phyloP scores from a whole-genome alignment of 2,888 invertebrate species.

The Perdita meconis region DNA sequence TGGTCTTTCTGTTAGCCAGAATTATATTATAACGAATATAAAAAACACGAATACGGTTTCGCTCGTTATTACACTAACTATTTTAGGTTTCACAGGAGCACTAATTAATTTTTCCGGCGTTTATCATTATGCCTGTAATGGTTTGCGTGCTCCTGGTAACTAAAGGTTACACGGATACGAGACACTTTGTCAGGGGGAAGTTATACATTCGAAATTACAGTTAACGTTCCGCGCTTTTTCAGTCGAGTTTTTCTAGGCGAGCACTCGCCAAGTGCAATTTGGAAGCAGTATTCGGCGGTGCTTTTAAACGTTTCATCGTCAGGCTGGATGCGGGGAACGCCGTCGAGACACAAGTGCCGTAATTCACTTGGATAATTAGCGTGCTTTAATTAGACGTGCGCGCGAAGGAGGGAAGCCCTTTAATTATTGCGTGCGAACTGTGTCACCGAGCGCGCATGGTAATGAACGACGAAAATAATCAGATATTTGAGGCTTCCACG shows the following conservation, averaged over 20 bases:
- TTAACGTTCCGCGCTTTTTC: background rate
- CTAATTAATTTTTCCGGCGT: background rate
- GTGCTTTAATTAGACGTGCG: conserved; percentile 68
- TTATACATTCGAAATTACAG: background rate
- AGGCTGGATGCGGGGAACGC: conserved; percentile 21
- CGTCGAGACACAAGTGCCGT: conserved; percentile 51
- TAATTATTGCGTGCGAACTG: conserved; percentile 69
- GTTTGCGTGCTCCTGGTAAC: too few species aligned
- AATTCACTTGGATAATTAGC: conserved; percentile 70
- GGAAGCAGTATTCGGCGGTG: background rate
- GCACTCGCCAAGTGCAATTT: background rate
- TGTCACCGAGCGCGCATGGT: conserved; percentile 62
- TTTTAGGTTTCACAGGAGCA: too few species aligned
- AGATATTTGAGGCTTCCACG: too few species aligned
- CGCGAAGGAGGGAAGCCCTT: conserved; percentile 49
- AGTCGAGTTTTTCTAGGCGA: background rate
- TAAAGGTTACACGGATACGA: background rate
- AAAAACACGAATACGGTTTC: too few species aligned
- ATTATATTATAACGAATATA: too few species aligned
- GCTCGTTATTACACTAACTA: too few species aligned
- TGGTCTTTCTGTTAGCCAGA: too few species aligned
- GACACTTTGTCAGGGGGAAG: background rate
- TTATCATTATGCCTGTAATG: background rate
- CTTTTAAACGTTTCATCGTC: conserved; percentile 26
- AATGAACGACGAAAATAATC: conserved; percentile 71